phyloP scores from a whole-genome alignment of 2,113 vertebrate genomes.

The Lagenorhynchus albirostris region DNA sequence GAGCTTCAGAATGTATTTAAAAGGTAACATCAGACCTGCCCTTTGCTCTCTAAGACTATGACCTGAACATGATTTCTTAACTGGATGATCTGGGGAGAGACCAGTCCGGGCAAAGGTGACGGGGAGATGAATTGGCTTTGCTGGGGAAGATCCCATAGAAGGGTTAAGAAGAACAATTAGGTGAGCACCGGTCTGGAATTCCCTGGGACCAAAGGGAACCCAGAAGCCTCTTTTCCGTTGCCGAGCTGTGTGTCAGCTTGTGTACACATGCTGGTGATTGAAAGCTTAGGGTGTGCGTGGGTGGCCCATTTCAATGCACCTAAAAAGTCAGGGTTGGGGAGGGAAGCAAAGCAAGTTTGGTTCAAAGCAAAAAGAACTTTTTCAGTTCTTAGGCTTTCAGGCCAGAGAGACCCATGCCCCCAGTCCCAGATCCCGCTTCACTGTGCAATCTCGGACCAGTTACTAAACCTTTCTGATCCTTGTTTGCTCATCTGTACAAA shows the following conservation, averaged over 20 bases:
- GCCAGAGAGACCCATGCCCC: no score
- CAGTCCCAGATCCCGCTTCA: not conserved
- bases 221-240: not conserved
- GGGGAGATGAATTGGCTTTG: not conserved
- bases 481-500: not conserved
- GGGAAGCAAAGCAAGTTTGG: not conserved
- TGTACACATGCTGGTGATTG: rapidly evolving
- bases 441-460: not conserved
- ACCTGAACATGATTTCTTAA: not conserved
- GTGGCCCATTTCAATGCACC: not conserved
- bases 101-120: no score
- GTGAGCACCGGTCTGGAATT: not conserved
- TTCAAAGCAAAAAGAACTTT: no score
- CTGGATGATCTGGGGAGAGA: not conserved
- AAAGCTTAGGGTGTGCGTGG: not conserved
- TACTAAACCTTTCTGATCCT: not conserved
- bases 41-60: not conserved
- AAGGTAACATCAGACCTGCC: not conserved
- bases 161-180: not conserved
- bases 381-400: no score
- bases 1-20: not conserved
- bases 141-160: not conserved
- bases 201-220: not conserved
- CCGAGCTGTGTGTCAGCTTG: not conserved
- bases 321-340: not conserved